These are phyloP conservation scores for Hypotaenidia philippensis DNA, from an alignment of 2,797 vertebrate species.

Conservation along the genomic window DNA sequence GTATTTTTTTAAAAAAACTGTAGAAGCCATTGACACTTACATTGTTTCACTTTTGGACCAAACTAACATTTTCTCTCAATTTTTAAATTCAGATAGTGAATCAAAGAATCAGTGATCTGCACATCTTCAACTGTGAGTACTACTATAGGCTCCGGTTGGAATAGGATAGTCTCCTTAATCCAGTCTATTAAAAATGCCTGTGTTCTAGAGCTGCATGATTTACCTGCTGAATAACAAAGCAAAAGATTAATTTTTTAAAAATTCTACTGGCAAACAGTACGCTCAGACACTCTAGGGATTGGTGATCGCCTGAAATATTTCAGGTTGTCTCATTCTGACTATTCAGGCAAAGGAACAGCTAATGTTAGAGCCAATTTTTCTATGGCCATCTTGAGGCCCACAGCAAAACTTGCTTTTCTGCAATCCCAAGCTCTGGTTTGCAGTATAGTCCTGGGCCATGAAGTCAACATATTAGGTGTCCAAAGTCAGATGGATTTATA, in stretches of 20 bases:
- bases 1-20: not conserved
- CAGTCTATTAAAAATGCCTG: not conserved
- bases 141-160: not conserved
- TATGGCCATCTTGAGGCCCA: not conserved
- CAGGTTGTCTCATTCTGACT: not conserved
- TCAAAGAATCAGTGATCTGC: not conserved
- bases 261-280: not conserved
- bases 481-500: not conserved
- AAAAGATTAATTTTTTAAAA: not conserved
- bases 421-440: not conserved
- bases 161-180: constrained; percentile 14
- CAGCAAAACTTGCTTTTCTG: not conserved
- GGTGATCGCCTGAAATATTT: not conserved
- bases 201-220: not conserved
- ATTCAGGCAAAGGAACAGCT: not conserved
- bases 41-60: not conserved
- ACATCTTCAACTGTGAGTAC: not conserved
- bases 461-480: not conserved
- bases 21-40: not conserved
- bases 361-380: not conserved
- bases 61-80: not conserved
- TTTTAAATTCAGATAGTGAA: not conserved
- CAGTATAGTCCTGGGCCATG: not conserved
- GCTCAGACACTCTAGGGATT: not conserved
- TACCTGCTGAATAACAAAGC: not conserved